phyloP scores from a whole-genome alignment of 2,113 vertebrate genomes.

The Zingel zingel region DNA sequence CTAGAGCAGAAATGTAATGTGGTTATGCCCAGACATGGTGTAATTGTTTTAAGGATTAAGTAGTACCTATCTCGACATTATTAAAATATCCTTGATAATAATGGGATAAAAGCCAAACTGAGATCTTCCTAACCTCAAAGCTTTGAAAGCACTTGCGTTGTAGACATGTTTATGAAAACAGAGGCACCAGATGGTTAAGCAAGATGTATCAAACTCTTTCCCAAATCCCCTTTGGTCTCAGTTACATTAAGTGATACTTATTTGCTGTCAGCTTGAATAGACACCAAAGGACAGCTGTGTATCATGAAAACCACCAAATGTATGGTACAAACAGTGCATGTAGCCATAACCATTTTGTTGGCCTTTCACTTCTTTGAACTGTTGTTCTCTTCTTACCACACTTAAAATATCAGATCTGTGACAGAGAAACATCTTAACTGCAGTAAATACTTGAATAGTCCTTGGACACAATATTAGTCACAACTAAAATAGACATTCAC shows the following conservation, averaged over 20 bases:
- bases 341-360: background rate
- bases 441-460: conserved; percentile 4
- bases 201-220: background rate
- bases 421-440: background rate
- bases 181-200: background rate
- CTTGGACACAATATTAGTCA: conserved; percentile 24
- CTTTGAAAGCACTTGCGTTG: conserved; percentile 7
- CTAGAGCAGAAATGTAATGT: conserved; percentile 36
- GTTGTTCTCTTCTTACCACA: background rate
- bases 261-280: background rate
- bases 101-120: background rate
- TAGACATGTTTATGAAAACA: background rate
- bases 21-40: conserved; percentile 57
- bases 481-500: conserved; percentile 33
- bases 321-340: background rate
- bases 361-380: background rate
- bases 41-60: conserved; percentile 56
- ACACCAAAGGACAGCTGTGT: background rate
- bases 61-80: conserved; percentile 33
- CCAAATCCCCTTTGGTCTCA: background rate
- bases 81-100: conserved; percentile 38
- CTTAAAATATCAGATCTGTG: conserved; percentile 9
- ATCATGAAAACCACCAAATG: background rate
- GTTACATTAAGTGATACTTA: background rate
- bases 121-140: conserved; percentile 5